Evolutionary conservation across 2,113 vertebrate genomes (phyloP), one percentile per base, ranked within the genome.

Genomic region (Oriolus oriolus): DNA sequence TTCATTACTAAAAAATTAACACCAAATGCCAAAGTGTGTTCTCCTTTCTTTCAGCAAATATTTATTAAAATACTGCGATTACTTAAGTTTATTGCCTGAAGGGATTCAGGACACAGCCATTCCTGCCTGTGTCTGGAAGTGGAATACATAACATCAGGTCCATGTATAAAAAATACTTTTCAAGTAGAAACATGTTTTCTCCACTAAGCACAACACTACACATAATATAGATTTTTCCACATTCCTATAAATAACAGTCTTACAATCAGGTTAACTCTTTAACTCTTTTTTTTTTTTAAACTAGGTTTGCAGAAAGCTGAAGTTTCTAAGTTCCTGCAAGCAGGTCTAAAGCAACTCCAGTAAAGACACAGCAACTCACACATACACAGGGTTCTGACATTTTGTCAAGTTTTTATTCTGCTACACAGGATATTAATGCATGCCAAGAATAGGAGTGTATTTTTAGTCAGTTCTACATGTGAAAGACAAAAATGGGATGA

Each of bases 401-500:
- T 88, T 75, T 87, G 44, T 83, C 47, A 87, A n/a, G 33, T 57
- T 92, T 95, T 94, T 64, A 64, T 66, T 77, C 86, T 85, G 89
- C 61, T 87, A 74, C 65, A 89, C 17, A 74, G 15, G 41, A 87
- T 85, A 71, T 85, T 68, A 87, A 92, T 21, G 24, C 30, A 18
- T 4, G 37, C 28, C 41, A 84, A 82, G 79, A 93, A 86, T 27
- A 88, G 79, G 52, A 94, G 39, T 14, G 4, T 87, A 93, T 88
- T 93, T 92, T 90, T 86, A 90, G 56, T 57, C 37, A 93, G 57
- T 85, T 90, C 79, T 70, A 68, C 44, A 74, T 42, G 44, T 37
- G 69, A 74, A 95, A 91, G 75, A 88, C 68, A 89, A 63, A 95
- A 76, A 87, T 26, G 59, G 57, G 79, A 93, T 89, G 75, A 89